Evolutionary conservation across 2,888 invertebrate genomes (phyloP).

Genomic region (Marronus borbonicus): DNA sequence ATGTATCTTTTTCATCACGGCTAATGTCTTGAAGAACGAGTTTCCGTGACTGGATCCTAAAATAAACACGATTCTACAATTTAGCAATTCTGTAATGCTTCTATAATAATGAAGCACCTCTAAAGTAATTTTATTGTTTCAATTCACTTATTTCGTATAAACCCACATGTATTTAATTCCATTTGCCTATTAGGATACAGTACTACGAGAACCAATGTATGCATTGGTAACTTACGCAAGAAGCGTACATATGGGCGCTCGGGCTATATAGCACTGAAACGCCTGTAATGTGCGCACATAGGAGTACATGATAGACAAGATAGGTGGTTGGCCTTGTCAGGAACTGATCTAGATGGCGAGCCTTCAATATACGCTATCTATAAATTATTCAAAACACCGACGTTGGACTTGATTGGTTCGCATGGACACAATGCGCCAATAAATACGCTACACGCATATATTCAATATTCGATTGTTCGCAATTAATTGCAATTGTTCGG

Average conservation of each 20-base stretch:
- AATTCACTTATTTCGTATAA: too few relatives aligned
- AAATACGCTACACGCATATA: slow-evolving; percentile 11
- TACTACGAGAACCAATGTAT: too few relatives aligned
- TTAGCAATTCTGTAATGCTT: too few relatives aligned
- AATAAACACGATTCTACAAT: too few relatives aligned
- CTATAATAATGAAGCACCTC: too few relatives aligned
- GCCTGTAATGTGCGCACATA: background rate
- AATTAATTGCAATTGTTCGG: slow-evolving; percentile 20
- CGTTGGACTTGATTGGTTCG: slow-evolving; percentile 7
- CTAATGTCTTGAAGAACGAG: too few relatives aligned
- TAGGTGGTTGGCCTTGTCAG: slow-evolving; percentile 42
- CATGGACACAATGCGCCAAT: slow-evolving; percentile 14
- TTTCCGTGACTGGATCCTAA: too few relatives aligned
- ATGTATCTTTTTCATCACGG: too few relatives aligned
- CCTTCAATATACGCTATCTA: slow-evolving; percentile 18
- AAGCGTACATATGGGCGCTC: background rate
- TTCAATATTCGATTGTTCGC: slow-evolving; percentile 14
- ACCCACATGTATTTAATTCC: too few relatives aligned
- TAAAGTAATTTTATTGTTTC: too few relatives aligned
- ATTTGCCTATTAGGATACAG: too few relatives aligned
- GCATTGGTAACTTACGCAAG: background rate
- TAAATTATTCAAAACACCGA: slow-evolving; percentile 40
- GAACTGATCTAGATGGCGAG: slow-evolving; percentile 30
- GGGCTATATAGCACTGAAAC: background rate
- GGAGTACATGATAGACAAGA: slow-evolving; percentile 25